Base-by-base conservation (phyloP, 2,888 invertebrate genomes). In the Disparrhopalites patrizii region DNA sequence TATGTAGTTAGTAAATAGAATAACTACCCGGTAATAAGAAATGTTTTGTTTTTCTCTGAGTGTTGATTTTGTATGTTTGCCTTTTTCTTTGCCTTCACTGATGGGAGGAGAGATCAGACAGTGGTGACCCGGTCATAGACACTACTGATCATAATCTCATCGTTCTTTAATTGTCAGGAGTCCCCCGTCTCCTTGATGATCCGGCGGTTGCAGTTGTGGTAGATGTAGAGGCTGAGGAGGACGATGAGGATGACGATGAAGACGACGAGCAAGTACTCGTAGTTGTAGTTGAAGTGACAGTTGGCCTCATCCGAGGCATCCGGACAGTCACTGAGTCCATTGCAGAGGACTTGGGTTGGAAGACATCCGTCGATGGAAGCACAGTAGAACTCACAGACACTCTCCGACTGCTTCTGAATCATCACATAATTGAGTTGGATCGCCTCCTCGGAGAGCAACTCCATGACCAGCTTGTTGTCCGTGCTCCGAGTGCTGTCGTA, bases 241-340 rank as follows among this genome's bases (percentile, higher is more conserved):
- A 31, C 13, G 13, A 64, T 33, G 10, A 64, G 15, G n/a, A 64
- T 64, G 13, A 64, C 36, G 28, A 64, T 27, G 20, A 64, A 64
- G 4, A 64, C 27, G 1, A 57, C 7, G 13, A 64, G 23, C 2
- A 64, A 33, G 23, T 64, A 64, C 36, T 64, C 64, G 25, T 64
- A 64, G n/a, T 64, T 64, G 28, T 64, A 64, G 27, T 64, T 64
- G 23, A 64, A 64, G 30, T 64, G 64, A 68, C 75, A 75, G 47
- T 73, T 70, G 31, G 69, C 69, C 65, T 75, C 75, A 40, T 75
- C 75, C 28, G 70, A 67, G 13, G 68, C 69, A 31, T 69, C 69
- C 5, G 73, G 73, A 43, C 75, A 75, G 60, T 73, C 69, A 36
- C 65, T 66, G 25, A 70, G 43, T 38, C 74, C 74, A 63, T 73